Evolutionary conservation across 2,113 vertebrate genomes (phyloP), one percentile per base, ranked within the genome.

Genomic region (Corythoichthys haematopterus): DNA sequence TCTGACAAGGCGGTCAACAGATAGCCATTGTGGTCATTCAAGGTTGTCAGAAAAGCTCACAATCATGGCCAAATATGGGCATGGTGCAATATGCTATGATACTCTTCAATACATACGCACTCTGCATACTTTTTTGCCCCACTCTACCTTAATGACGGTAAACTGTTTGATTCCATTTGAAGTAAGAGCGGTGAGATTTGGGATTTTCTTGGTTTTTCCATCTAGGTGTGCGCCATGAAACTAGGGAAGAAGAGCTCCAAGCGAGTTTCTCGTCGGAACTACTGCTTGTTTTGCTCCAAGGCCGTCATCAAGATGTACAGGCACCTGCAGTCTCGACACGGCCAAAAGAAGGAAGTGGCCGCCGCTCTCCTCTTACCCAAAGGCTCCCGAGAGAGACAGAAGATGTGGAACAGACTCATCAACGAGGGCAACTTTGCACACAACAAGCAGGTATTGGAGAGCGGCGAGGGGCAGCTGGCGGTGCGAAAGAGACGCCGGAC

Each of bases 361-460:
- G 67, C 64, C 10, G 82, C 68, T 0, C 82, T 88, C 12, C 82
- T 83, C 52, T 71, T 75, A 50, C 82, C 82, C 13, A 38, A 60
- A 16, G n/a, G 53, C 1, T 83, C 85, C 63, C 79, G 2, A 66
- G 85, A 88, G 28, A 75, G 87, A 52, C 56, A 56, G 9, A 81
- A 71, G 28, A 77, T 84, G 12, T 85, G 80, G 81, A 72, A 60
- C 12, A 74, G 72, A n/a, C 46, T 88, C 2, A 78, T 15, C 28
- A 87, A 84, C 12, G 48, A 87, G 62, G 87, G 87, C 28, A 88
- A 88, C 82, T 88, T 85, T 65, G 53, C 13, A 6, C 85, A 88
- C 4, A 87, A 88, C 45, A 85, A 80, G 58, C 8, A 72, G 0
- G 82, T 88, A 55, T 33, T 85, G 40, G 76, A 38, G 61, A 65